Conservation (phyloP, 1,140 invertebrate genomes). For the Neomicropteryx cornuta region DNA sequence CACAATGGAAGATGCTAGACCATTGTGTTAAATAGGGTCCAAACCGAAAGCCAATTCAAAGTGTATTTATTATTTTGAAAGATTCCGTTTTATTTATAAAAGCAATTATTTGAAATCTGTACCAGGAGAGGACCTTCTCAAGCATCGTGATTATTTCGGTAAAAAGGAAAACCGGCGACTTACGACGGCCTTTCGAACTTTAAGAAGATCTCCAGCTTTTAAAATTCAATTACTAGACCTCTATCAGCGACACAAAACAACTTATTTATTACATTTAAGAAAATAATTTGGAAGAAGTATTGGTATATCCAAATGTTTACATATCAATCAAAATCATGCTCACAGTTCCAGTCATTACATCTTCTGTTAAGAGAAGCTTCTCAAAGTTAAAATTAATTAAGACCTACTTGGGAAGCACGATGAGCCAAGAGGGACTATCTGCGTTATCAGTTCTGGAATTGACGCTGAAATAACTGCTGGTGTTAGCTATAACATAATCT, state of each 20-base stretch:
- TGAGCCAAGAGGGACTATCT: constrained; percentile 12
- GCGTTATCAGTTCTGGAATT: too few species aligned
- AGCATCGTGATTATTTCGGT: too few species aligned
- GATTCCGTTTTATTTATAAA: too few species aligned
- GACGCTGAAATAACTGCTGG: too few species aligned
- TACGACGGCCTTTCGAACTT: not conserved
- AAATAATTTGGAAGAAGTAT: constrained; percentile 8
- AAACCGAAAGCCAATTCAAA: too few species aligned
- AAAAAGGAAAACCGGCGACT: not conserved
- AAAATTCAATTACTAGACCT: not conserved
- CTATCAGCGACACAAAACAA: not conserved
- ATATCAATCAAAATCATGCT: constrained; percentile 13
- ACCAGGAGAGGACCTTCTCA: too few species aligned
- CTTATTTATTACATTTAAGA: constrained; percentile 3
- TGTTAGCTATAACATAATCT: too few species aligned
- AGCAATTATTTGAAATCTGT: too few species aligned
- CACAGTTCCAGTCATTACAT: constrained; percentile 13
- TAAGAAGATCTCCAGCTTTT: not conserved
- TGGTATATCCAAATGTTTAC: constrained; percentile 6
- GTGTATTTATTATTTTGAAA: too few species aligned
- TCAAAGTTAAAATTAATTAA: constrained; percentile 17
- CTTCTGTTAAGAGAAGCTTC: constrained; percentile 13
- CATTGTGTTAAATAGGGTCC: too few species aligned
- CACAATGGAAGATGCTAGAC: too few species aligned
- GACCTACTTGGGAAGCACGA: constrained; percentile 15